Conservation (phyloP, 2,888 invertebrate species). For the Ernsta delagoae region DNA sequence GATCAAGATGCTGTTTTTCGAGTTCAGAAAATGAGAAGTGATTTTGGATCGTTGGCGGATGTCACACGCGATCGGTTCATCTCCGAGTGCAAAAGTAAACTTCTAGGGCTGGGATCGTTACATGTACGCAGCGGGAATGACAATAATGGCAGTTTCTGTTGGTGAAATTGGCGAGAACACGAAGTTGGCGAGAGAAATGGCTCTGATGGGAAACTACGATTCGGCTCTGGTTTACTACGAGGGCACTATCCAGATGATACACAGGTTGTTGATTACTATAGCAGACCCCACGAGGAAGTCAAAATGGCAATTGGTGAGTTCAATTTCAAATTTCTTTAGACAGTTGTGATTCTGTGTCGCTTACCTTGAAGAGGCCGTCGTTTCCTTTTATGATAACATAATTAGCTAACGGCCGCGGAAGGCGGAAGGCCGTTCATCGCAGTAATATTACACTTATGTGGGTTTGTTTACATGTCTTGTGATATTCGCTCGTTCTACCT, state of each 20-base stretch:
- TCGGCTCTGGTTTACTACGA: conserved; percentile 97
- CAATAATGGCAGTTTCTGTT: conserved; percentile 94
- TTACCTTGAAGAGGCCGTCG: conserved; percentile 70
- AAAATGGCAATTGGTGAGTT: conserved; percentile 94
- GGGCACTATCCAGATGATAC: conserved; percentile 96
- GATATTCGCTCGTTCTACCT: conserved; percentile 15
- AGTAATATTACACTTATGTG: conserved; percentile 49
- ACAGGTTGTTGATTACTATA: conserved; percentile 91
- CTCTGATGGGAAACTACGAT: conserved; percentile 97
- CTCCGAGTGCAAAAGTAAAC: conserved; percentile 50
- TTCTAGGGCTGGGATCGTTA: conserved; percentile 69
- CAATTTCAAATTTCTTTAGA: conserved; percentile 39
- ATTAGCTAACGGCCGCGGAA: conserved; percentile 63
- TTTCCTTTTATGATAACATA: conserved; percentile 78
- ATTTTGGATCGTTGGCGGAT: conserved; percentile 57
- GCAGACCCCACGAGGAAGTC: conserved; percentile 92
- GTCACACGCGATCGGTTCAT: conserved; percentile 52
- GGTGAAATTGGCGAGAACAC: conserved; percentile 98
- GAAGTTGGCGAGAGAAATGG: conserved; percentile 97
- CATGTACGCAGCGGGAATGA: conserved; percentile 86
- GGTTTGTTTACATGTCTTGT: conserved; percentile 50
- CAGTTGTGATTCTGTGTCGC: conserved; percentile 51
- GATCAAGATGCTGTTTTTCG: conserved; percentile 55
- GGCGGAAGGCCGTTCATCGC: conserved; percentile 69
- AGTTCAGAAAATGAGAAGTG: conserved; percentile 65